phyloP scores from a whole-genome alignment of 1,140 invertebrate genomes.

The Neodiprion fabricii region DNA sequence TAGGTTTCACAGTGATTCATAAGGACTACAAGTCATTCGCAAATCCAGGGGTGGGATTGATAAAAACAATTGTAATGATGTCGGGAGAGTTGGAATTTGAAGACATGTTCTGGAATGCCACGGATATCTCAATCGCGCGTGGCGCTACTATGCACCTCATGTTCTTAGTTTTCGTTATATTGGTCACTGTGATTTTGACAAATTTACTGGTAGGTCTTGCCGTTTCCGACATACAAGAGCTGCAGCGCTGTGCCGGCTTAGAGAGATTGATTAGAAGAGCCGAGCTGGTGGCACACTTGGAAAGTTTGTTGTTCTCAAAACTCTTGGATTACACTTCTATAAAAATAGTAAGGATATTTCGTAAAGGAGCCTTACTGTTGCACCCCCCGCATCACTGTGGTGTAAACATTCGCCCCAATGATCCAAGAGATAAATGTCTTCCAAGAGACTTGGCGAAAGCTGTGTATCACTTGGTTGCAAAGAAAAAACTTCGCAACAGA shows the following conservation, averaged over 20 bases:
- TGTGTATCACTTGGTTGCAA: conserved; percentile 75
- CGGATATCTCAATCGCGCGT: conserved; percentile 52
- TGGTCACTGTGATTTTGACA: conserved; percentile 85
- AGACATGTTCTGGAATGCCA: conserved; percentile 77
- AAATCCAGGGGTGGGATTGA: conserved; percentile 66
- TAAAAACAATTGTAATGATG: conserved; percentile 90
- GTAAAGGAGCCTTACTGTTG: conserved; percentile 73
- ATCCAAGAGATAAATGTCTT: conserved; percentile 77
- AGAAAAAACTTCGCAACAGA: conserved; percentile 66
- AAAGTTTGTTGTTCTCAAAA: conserved; percentile 81
- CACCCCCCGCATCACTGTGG: conserved; percentile 74
- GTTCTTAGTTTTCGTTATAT: conserved; percentile 77
- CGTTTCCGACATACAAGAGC: conserved; percentile 83
- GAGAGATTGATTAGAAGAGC: conserved; percentile 81
- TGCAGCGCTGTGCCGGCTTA: conserved; percentile 80
- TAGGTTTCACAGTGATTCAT: conserved; percentile 81
- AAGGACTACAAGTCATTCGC: conserved; percentile 76
- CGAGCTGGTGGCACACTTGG: conserved; percentile 78
- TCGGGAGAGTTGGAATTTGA: conserved; percentile 86
- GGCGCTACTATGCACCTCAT: conserved; percentile 77
- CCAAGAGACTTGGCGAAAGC: conserved; percentile 75
- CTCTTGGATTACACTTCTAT: conserved; percentile 71
- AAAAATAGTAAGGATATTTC: conserved; percentile 68
- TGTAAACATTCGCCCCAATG: conserved; percentile 77
- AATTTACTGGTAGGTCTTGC: conserved; percentile 86